These are phyloP conservation scores for Brachionus plicatilis DNA, from an alignment of 1,140 invertebrate species.

Conservation along the genomic window DNA sequence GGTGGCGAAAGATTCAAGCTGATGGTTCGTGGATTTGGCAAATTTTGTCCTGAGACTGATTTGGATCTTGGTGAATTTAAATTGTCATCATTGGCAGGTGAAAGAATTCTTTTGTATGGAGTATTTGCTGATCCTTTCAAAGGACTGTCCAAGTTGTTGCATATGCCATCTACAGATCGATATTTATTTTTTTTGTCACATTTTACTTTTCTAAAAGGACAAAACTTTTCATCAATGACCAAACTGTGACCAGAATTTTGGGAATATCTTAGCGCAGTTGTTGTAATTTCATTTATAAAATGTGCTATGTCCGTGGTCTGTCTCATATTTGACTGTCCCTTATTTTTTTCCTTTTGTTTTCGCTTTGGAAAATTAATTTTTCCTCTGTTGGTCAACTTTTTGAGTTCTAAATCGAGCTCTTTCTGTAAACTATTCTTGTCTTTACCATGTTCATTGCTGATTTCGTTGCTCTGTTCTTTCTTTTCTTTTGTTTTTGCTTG, in stretches of 20 bases:
- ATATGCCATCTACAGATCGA: conserved; percentile 69
- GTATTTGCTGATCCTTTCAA: conserved; percentile 69
- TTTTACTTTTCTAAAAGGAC: neutral
- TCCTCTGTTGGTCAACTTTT: neutral
- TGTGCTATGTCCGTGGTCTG: neutral
- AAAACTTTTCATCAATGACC: neutral
- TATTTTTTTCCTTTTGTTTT: neutral
- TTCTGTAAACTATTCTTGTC: neutral
- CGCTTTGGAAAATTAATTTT: neutral
- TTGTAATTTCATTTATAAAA: neutral
- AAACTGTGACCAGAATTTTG: neutral
- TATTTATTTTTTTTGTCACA: conserved; percentile 53
- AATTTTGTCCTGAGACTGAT: neutral
- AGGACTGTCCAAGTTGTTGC: conserved; percentile 78
- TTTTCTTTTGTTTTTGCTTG: neutral
- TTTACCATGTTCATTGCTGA: neutral
- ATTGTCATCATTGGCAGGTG: conserved; percentile 65
- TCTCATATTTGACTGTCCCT: conserved; percentile 8
- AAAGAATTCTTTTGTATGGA: conserved; percentile 68
- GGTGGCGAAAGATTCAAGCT: neutral
- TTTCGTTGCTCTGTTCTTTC: neutral
- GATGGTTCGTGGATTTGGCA: neutral
- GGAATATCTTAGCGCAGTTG: neutral
- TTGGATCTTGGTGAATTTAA: neutral
- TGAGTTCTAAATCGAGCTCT: neutral